A percentile compares a stretch with the other conserved stretches of the same genome.
Conservation (phyloP, 2,888 invertebrate species). For the Slavum lentiscoides region DNA sequence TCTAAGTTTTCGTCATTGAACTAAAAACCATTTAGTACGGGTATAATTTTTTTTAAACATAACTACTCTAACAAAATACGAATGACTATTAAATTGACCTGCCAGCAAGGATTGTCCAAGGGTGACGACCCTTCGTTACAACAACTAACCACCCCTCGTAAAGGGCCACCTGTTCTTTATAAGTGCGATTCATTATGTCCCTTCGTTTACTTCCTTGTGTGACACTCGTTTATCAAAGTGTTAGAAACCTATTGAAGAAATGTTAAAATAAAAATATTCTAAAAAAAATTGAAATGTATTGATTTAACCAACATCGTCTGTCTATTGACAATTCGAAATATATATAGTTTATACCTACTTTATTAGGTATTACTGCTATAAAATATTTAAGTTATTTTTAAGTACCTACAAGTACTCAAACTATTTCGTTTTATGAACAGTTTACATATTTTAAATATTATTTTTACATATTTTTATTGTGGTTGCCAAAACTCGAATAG, state of each 20-base stretch:
- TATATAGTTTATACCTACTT: neutral
- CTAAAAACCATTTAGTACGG: constrained; percentile 49
- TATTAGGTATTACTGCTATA: neutral
- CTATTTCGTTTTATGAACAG: neutral
- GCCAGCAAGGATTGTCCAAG: constrained; percentile 38
- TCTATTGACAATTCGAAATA: neutral
- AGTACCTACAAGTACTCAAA: neutral
- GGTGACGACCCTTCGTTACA: constrained; percentile 51
- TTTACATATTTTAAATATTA: neutral
- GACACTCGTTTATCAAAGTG: constrained; percentile 50
- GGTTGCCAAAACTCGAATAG: neutral
- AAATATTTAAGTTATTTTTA: neutral
- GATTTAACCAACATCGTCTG: constrained; percentile 7
- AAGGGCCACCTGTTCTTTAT: constrained; percentile 51
- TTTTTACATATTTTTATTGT: neutral
- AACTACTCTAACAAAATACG: constrained; percentile 48
- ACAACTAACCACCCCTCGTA: constrained; percentile 48
- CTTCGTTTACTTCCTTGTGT: constrained; percentile 38
- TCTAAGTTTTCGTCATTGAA: constrained; percentile 19
- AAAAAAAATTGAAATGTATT: constrained; percentile 29
- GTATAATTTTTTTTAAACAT: constrained; percentile 41
- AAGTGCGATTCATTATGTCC: constrained; percentile 53
- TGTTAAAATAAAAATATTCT: constrained; percentile 14
- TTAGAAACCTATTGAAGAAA: constrained; percentile 33
- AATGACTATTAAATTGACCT: constrained; percentile 54